A percentile compares a stretch with the other conserved stretches of the same genome.
These are phyloP conservation scores for Atherinomorus stipes DNA, from an alignment of 2,113 vertebrate genomes.

Conservation along the genomic window DNA sequence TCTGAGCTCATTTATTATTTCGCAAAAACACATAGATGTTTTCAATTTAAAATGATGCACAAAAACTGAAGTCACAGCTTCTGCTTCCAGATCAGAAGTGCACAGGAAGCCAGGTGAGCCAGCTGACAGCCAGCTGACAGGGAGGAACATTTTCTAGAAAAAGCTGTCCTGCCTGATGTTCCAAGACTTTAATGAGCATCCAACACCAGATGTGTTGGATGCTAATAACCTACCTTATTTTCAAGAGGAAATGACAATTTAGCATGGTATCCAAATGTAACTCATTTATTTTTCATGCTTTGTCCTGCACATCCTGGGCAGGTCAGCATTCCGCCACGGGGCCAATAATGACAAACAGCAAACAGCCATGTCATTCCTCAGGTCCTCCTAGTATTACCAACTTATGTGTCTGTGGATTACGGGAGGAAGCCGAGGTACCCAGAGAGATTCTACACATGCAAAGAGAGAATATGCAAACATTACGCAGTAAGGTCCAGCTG, in stretches of 20 bases:
- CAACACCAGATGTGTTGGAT: constrained; percentile 17
- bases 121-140: constrained; percentile 39
- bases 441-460: too few species aligned
- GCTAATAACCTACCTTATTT: constrained; percentile 9
- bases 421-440: too few species aligned
- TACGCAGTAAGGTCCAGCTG: too few species aligned
- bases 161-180: constrained; percentile 29
- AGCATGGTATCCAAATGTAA: neutral
- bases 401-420: too few species aligned
- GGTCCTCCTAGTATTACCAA: too few species aligned
- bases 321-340: too few species aligned
- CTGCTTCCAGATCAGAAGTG: neutral
- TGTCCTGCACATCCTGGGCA: too few species aligned
- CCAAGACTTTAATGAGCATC: constrained; percentile 57
- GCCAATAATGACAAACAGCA: too few species aligned
- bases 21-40: too few species aligned
- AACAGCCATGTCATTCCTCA: too few species aligned
- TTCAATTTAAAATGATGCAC: neutral
- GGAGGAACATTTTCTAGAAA: constrained; percentile 46
- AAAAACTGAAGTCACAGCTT: neutral
- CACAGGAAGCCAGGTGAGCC: constrained; percentile 3
- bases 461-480: too few species aligned
- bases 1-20: neutral
- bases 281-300: too few species aligned
- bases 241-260: neutral